Evolutionary conservation across 2,888 invertebrate species (phyloP), one percentile per base, ranked within the genome.

Genomic region (Neoaliturus tenellus): DNA sequence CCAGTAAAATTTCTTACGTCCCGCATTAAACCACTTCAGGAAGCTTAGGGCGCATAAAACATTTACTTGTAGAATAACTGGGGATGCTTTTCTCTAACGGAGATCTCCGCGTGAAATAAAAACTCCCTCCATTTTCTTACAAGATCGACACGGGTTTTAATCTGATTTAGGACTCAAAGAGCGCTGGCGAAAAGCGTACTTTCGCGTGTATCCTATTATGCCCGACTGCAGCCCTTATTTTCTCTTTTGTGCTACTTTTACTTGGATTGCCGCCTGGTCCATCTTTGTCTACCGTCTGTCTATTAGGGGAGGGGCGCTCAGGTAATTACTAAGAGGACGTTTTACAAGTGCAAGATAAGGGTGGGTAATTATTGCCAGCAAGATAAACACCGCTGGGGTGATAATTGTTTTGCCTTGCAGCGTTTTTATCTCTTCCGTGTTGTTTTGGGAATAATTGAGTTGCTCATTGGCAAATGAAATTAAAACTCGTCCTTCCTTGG

Each of bases 211-310:
- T 39, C 39, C 41, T 14, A 39, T 71, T 67, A 67, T 35, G 33
- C 25, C 28, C 58, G 58, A 35, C 28, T 31, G 67, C 71, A n/a
- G 23, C 39, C 39, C 71, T 71, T 71, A 71, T 71, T 71, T 71
- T 71, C 39, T 71, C 71, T 71, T 71, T 71, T 71, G 71, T 39
- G 71, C 35, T 71, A 71, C 71, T 71, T 71, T 39, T 35, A 62
- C 62, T 31, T 62, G 17, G 62, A 62, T 62, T 62, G 31, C 62
- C 62, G 25, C 31, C 28, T 1, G 31, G 62, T 51, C 62, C 14
- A n/a, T 20, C 28, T 28, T 14, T 62, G 62, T 62, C 62, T 28
- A 14, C 62, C 12, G 28, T 28, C 31, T 62, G 62, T 62, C 62
- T 51, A 23, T 20, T 20, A 14, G 51, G 23, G 20, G 62, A 17